Base-by-base conservation (phyloP, 2,113 vertebrate species). In the Engystomops pustulosus region DNA sequence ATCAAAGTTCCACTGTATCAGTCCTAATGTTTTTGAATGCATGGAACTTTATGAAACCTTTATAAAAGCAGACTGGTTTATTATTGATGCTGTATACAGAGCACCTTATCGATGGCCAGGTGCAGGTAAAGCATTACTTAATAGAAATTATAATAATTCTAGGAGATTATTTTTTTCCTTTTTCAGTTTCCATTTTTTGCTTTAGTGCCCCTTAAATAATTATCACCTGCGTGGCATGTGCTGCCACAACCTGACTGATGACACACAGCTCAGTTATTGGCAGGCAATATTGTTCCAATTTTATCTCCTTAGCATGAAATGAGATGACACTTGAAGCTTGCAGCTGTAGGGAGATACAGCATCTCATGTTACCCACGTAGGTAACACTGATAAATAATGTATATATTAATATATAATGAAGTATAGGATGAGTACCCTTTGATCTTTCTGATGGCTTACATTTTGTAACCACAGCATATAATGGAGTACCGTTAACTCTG, bases 331-430 rank as follows among this genome's bases (percentile, higher is more conserved):
- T 75, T 70, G 83, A 85, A 38, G 82, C 82, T 53, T 51, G 55
- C 69, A 62, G 55, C 60, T 70, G 75, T 79, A 78, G 83, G 53
- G 25, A 85, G 82, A 84, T 84, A 84, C 74, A 78, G 62, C 18
- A 51, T 86, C 77, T 86, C 67, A 67, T 53, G 44, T 72, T 84
- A 82, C 55, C 79, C 47, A 67, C 12, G 79, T 70, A 55, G 15
- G 86, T 85, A 87, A 87, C 78, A 86, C 70, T 82, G 79, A 85
- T 67, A 75, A 0, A 80, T 84, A 87, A 85, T 78, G 81, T 86
- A 81, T 44, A 55, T 79, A 83, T 68, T 80, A 72, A 83, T 30
- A 85, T 86, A 69, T 70, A 85, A 32, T 83, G 68, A 87, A 86
- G 68, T 41, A 67, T 62, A 86, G 78, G 82, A 68, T 68, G 82